Conservation (phyloP, 2,888 invertebrate genomes). For the Philopedon plagiatum region DNA sequence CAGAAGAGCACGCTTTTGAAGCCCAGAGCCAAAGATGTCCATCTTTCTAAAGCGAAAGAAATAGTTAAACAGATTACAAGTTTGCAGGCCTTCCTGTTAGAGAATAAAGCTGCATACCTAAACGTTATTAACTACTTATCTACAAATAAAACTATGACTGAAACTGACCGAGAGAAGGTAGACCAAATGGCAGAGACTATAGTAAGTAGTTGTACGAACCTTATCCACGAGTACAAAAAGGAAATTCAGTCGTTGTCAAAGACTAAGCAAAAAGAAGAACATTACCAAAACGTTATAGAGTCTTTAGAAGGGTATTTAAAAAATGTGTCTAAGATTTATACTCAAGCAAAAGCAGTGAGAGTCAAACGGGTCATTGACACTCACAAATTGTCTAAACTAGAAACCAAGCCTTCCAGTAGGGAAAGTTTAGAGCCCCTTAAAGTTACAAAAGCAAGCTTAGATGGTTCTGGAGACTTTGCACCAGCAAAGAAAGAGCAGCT, state of each 20-base stretch:
- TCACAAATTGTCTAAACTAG: conserved; percentile 83
- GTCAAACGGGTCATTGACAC: conserved; percentile 89
- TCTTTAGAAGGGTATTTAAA: conserved; percentile 87
- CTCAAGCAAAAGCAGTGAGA: conserved; percentile 89
- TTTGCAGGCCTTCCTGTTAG: conserved; percentile 84
- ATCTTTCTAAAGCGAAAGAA: conserved; percentile 81
- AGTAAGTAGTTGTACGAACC: conserved; percentile 83
- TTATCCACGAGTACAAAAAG: conserved; percentile 82
- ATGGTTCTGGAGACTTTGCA: conserved; percentile 38
- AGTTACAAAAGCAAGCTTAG: conserved; percentile 28
- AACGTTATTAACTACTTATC: conserved; percentile 83
- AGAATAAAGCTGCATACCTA: conserved; percentile 89
- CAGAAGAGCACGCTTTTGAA: conserved; percentile 63
- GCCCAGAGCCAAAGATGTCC: conserved; percentile 72
- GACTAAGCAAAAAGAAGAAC: conserved; percentile 80
- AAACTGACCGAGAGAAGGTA: conserved; percentile 88
- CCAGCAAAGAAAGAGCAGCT: conserved; percentile 34
- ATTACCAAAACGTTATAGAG: conserved; percentile 82
- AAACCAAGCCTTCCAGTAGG: conserved; percentile 61
- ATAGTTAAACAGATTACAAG: conserved; percentile 84
- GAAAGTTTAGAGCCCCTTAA: conserved; percentile 21
- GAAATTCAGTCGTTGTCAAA: conserved; percentile 74
- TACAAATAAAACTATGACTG: conserved; percentile 82
- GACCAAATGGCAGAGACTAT: conserved; percentile 89
- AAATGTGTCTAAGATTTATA: conserved; percentile 88